Base-by-base conservation (phyloP, 2,888 invertebrate species). In the Ornithoptera alexandrae region DNA sequence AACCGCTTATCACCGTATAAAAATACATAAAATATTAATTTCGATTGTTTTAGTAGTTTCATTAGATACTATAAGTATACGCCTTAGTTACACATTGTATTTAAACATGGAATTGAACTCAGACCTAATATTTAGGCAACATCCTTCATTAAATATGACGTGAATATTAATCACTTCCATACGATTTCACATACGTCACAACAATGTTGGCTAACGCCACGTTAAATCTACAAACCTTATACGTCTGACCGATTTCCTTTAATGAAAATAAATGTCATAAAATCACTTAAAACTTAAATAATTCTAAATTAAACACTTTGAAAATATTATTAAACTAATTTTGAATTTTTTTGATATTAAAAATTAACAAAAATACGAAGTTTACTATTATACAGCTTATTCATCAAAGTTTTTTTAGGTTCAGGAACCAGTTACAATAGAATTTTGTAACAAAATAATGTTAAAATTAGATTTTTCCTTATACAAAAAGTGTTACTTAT, bases 111-210 rank as follows among this genome's bases (percentile, higher is more conserved):
- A 75, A 74, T 73, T 73, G 69, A 75, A 72, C 67, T 63, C 71
- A 58, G 62, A 68, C 74, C 69, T 72, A 73, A 72, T 67, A 67
- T 75, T 76, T 74, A 10, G 75, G 78, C 76, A 76, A 76, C 79
- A 82, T 80, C 81, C 80, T 80, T 84, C 83, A 85, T 83, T 80
- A 77, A 74, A 73, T 67, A 78, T 79, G 84, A 82, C 84, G 79
- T 76, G 74, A 80, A 74, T 78, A 82, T 81, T 82, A 84, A 88
- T 84, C 76, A 80, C 79, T 85, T 87, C 82, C 85, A 85, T 78
- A 74, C 78, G 84, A 87, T 84, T 87, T 85, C 85, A 86, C 86
- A 78, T 77, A 75, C 81, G 84, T 83, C 81, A 81, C 69, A 70
- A 71, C 73, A 65, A 73, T 73, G 71, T 74, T 72, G 67, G 70